Conservation (phyloP, 2,888 invertebrate species). For the Agriopis marginaria region DNA sequence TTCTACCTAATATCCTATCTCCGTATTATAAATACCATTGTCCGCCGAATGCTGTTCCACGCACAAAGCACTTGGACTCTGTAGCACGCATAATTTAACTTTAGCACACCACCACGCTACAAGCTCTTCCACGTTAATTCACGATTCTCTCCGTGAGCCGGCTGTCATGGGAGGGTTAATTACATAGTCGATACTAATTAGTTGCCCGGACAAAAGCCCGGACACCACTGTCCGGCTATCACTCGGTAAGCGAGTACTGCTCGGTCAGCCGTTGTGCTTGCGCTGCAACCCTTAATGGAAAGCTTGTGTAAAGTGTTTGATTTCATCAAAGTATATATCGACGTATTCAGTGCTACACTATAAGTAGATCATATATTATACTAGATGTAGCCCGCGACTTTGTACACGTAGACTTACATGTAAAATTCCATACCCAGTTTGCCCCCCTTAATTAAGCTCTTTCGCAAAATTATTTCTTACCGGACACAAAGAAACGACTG, state of each 20-base stretch:
- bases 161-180: conserved; percentile 51
- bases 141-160: conserved; percentile 19
- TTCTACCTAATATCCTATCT: not conserved
- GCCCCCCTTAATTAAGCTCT: no score
- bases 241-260: conserved; percentile 34
- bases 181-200: conserved; percentile 66
- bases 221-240: conserved; percentile 34
- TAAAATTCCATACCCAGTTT: no score
- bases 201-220: conserved; percentile 58
- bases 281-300: conserved; percentile 11
- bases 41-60: no score
- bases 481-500: no score
- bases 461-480: no score
- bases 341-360: no score
- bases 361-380: no score
- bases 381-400: no score
- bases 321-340: not conserved
- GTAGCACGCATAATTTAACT: not conserved
- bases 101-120: not conserved
- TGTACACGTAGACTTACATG: no score
- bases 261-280: conserved; percentile 11
- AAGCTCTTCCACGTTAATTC: conserved; percentile 9
- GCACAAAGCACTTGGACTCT: not conserved
- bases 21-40: not conserved
- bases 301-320: not conserved